A percentile compares a stretch with the other conserved stretches of the same genome.
Conservation (phyloP, 1,140 invertebrate species). For the Andrena cerasifolii region DNA sequence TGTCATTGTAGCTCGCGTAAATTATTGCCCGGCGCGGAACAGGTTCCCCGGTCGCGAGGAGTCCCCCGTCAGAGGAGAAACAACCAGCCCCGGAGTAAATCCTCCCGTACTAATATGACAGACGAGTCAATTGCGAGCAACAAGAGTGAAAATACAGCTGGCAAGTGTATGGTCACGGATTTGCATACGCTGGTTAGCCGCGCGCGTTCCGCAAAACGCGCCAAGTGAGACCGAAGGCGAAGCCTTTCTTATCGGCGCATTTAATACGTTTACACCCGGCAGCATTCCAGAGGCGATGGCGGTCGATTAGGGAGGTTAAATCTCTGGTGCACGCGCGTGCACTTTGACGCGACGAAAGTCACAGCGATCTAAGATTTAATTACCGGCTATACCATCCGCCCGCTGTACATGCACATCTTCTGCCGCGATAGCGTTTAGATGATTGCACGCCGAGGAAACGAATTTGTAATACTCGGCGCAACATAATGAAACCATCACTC, state of each 20-base stretch:
- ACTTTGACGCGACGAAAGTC: neutral
- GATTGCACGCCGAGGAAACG: neutral
- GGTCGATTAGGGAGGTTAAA: neutral
- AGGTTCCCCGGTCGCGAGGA: slow-evolving; percentile 8
- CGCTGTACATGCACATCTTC: neutral
- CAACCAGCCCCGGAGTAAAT: slow-evolving; percentile 11
- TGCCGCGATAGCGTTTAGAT: neutral
- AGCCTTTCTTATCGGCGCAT: slow-evolving; percentile 22
- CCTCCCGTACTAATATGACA: slow-evolving; percentile 24
- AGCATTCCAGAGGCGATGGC: slow-evolving; percentile 9
- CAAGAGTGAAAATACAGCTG: slow-evolving; percentile 12
- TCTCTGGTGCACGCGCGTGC: neutral
- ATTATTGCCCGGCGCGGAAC: slow-evolving; percentile 30
- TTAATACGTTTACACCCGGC: slow-evolving; percentile 30
- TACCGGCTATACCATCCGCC: neutral
- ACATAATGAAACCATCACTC: slow-evolving; percentile 20
- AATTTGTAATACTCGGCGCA: neutral
- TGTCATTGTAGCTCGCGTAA: slow-evolving; percentile 17
- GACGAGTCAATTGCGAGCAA: slow-evolving; percentile 44
- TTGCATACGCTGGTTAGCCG: neutral
- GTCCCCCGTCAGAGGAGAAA: neutral
- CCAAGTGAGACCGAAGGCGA: slow-evolving; percentile 1
- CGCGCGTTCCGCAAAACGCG: neutral
- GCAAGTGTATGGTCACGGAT: neutral
- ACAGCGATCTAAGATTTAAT: slow-evolving; percentile 10